Evolutionary conservation across 1,140 invertebrate species (phyloP).

Genomic region (Myzus persicae): DNA sequence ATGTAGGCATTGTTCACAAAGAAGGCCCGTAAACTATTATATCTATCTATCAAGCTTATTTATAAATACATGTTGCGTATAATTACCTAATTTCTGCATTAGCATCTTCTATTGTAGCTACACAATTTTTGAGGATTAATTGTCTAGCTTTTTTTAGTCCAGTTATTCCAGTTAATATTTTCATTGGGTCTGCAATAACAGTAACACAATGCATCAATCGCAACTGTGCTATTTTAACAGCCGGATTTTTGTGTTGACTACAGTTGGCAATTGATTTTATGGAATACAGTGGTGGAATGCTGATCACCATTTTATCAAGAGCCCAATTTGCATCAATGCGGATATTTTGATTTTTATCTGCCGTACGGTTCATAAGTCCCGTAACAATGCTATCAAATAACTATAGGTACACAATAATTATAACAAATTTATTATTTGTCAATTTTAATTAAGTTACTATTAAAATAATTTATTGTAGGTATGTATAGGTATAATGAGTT

Average conservation of each 20-base stretch:
- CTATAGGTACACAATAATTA: background rate
- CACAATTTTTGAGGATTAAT: conserved; percentile 5
- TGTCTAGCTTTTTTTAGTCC: conserved; percentile 23
- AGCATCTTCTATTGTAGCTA: background rate
- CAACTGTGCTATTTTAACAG: conserved; percentile 25
- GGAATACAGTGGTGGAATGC: background rate
- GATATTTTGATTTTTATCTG: conserved; percentile 36
- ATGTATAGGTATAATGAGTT: no score
- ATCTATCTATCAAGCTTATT: background rate
- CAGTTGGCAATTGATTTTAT: conserved; percentile 12
- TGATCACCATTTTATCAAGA: conserved; percentile 43
- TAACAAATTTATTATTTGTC: no score
- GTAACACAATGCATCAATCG: conserved; percentile 6
- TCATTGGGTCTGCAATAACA: background rate
- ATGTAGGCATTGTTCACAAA: background rate
- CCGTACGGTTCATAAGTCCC: conserved; percentile 23
- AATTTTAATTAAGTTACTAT: no score
- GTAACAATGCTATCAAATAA: conserved; percentile 37
- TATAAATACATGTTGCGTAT: background rate
- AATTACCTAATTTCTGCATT: conserved; percentile 33
- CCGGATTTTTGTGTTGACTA: conserved; percentile 20
- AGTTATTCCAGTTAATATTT: background rate
- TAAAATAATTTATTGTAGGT: no score
- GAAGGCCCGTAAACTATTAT: background rate
- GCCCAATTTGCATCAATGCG: conserved; percentile 44